phyloP scores from a whole-genome alignment of 2,888 invertebrate genomes.

The Anthoptus insignis region DNA sequence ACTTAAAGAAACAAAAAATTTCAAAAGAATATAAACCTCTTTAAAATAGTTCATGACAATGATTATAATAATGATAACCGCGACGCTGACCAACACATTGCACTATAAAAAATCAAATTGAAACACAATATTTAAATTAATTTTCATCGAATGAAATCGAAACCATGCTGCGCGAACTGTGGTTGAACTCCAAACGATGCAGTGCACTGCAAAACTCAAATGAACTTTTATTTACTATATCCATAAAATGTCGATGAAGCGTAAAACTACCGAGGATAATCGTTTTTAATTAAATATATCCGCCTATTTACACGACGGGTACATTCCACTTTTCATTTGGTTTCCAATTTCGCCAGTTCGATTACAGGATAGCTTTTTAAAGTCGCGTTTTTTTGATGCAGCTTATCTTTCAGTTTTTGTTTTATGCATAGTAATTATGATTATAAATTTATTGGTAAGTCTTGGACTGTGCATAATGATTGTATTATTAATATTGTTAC shows the following conservation, averaged over 20 bases:
- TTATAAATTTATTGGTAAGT: too few species aligned
- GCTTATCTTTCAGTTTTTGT: too few species aligned
- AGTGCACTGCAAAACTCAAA: conserved; percentile 62
- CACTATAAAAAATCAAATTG: conserved; percentile 38
- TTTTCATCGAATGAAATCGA: conserved; percentile 44
- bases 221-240: conserved; percentile 72
- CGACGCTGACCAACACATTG: neutral
- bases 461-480: too few species aligned
- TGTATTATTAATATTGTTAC: too few species aligned
- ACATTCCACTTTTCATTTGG: conserved; percentile 42
- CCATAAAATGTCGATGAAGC: conserved; percentile 79
- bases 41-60: neutral
- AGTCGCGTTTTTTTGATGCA: conserved; percentile 11
- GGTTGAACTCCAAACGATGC: conserved; percentile 50
- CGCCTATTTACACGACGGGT: conserved; percentile 45
- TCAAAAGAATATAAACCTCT: too few species aligned
- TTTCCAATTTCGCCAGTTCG: conserved; percentile 28
- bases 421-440: too few species aligned
- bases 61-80: conserved; percentile 36
- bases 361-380: conserved; percentile 24
- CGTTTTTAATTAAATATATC: conserved; percentile 77
- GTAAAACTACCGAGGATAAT: conserved; percentile 78
- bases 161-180: conserved; percentile 39
- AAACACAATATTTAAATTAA: conserved; percentile 44
- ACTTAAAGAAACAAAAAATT: too few species aligned